Evolutionary conservation across 2,113 vertebrate species (phyloP), one percentile per base, ranked within the genome.

Genomic region (Penelope pileata): DNA sequence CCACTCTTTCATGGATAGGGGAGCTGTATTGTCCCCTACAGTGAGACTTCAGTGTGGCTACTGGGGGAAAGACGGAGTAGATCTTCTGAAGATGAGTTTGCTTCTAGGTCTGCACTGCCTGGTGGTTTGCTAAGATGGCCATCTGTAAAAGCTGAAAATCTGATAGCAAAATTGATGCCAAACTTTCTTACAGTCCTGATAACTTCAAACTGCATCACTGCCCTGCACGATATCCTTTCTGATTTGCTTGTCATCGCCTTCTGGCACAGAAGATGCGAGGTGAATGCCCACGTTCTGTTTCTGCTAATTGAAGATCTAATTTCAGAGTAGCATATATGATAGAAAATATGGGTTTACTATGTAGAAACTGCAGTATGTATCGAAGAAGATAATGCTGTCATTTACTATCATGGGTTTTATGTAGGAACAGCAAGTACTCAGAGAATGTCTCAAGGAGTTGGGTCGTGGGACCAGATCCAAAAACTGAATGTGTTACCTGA

Each of bases 161-260:
- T 6, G 32, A 5, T 9, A 45, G 50, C 36, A 32, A 63, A 11
- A 43, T 63, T 63, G 73, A 26, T 78, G 66, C 38, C 26, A 75
- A 38, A 38, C 27, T 84, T 81, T 19, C 9, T 76, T 68, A 66
- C 4, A 54, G 47, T 58, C 5, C 1, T 47, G 1, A 26, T 29
- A 23, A 7, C 13, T 50, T 78, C 16, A 17, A 3, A 23, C 79
- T 87, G 6, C 0, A 0, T 63, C 4, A 2, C 51, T 56, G 43
- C 7, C 7, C 53, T 73, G 27, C 36, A 16, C 1, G 2, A 7
- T 43, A 27, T 62, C 30, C 12, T 4, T 82, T 83, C 38, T 60
- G 4, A 2, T 67, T 88, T 83, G 18, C 22, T 76, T 74, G 30
- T 30, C 45, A 16, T 48, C 24, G 17, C 18, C 12, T n/a, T 69